Conservation (phyloP, 1,140 invertebrate genomes). For the Chionoecetes opilio region DNA sequence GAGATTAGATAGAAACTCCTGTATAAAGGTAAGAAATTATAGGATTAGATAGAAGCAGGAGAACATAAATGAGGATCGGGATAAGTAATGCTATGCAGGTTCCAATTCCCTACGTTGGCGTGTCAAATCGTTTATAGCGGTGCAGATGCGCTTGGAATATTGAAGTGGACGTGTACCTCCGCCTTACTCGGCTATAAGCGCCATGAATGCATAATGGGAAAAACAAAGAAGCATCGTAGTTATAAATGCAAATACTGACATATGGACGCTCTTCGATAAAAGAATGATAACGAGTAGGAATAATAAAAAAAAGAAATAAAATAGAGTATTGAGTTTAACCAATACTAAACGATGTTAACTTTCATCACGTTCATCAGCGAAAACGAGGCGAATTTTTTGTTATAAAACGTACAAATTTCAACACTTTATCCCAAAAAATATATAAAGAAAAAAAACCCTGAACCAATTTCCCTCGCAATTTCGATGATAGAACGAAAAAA, state of each 20-base stretch:
- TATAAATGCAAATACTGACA: too few species aligned
- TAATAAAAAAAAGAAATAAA: background rate
- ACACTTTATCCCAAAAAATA: background rate
- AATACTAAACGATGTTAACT: too few species aligned
- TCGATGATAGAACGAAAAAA: background rate
- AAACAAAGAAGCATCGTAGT: background rate
- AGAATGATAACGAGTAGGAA: too few species aligned
- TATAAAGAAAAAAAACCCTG: background rate
- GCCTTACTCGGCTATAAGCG: constrained; percentile 13
- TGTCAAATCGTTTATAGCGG: constrained; percentile 17
- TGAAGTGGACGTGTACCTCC: background rate
- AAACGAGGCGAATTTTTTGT: background rate
- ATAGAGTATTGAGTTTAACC: too few species aligned
- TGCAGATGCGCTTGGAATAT: constrained; percentile 27
- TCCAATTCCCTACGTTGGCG: background rate
- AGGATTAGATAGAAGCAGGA: background rate
- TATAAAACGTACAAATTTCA: background rate
- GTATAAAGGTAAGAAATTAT: background rate
- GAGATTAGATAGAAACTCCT: too few species aligned
- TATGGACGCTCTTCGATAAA: too few species aligned
- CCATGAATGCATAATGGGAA: constrained; percentile 11
- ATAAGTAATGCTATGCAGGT: background rate
- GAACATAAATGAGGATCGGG: background rate
- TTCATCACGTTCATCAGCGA: background rate
- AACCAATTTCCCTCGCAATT: background rate